Evolutionary conservation across 1,140 invertebrate genomes (phyloP), one percentile per base, ranked within the genome.

Genomic region (Microplitis demolitor): DNA sequence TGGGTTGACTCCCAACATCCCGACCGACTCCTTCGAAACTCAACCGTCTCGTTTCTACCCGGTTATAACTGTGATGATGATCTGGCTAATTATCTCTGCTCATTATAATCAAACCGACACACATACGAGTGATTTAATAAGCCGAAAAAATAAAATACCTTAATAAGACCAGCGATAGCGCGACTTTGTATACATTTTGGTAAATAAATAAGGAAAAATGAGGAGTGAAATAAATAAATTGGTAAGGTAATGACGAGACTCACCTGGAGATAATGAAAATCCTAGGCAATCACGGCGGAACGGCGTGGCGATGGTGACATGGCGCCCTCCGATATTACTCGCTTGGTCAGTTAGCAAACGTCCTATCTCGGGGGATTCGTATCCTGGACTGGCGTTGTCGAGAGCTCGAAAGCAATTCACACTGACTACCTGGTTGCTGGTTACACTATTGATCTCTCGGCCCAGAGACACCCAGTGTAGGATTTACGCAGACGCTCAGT

Each of bases 361-460:
- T 85, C 82, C 83, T 84, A 77, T 79, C 81, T 83, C 80, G 78
- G 76, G 79, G 84, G 84, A 79, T 80, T 80, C 82, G 83, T 84
- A 80, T 85, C 84, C 85, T 84, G 83, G 85, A 87, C 85, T 85
- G 83, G 74, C 83, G 81, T 78, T 80, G 83, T 81, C 77, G 78
- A 82, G 78, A 80, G 79, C 78, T 80, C 79, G 80, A 84, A 80
- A 83, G 80, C 76, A 78, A 80, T 81, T 78, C 81, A 79, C 79
- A 84, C 70, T 58, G 66, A 69, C 50, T 83, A 84, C 82, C 84
- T 83, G 83, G 80, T 82, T 83, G 79, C 82, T 84, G 81, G 80
- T 84, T 45, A 78, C 83, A 82, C 83, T 87, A 87, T 86, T 87
- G 85, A 87, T 87, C 84, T 80, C 81, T 77, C 73, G 83, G 82